Evolutionary conservation across 2,888 invertebrate species (phyloP).

Genomic region (Hesperia comma): DNA sequence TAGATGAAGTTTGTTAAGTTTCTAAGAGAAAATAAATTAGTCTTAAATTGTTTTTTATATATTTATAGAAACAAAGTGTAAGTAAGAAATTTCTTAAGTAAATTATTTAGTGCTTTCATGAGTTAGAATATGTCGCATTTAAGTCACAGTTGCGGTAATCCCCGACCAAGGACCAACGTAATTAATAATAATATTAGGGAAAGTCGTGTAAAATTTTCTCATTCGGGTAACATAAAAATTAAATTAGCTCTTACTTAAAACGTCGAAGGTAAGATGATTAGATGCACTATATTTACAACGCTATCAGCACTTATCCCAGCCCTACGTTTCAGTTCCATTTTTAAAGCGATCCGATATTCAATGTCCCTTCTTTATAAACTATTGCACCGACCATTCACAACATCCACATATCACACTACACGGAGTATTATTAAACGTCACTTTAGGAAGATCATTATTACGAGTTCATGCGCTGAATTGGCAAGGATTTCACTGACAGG

Average conservation of each 20-base stretch:
- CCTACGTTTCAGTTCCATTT: constrained; percentile 5
- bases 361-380: constrained; percentile 19
- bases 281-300: constrained; percentile 30
- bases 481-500: constrained; percentile 21
- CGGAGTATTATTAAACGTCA: neutral
- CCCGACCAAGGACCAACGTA: constrained; percentile 41
- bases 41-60: constrained; percentile 15
- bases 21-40: constrained; percentile 30
- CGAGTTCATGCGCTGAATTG: constrained; percentile 8
- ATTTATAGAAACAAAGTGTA: constrained; percentile 22
- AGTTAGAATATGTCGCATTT: constrained; percentile 15
- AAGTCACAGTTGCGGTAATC: constrained; percentile 42
- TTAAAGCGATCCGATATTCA: constrained; percentile 4
- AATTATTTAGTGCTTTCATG: constrained; percentile 28
- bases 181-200: constrained; percentile 16
- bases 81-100: constrained; percentile 24
- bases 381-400: constrained; percentile 17
- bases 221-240: constrained; percentile 56
- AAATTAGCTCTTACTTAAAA: constrained; percentile 43
- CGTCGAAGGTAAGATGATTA: constrained; percentile 19
- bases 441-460: constrained; percentile 4
- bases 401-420: constrained; percentile 10
- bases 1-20: neutral
- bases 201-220: constrained; percentile 11
- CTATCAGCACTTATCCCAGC: constrained; percentile 30